These are phyloP conservation scores for Nasonia longicornis DNA, from an alignment of 1,140 invertebrate genomes.

Conservation along the genomic window DNA sequence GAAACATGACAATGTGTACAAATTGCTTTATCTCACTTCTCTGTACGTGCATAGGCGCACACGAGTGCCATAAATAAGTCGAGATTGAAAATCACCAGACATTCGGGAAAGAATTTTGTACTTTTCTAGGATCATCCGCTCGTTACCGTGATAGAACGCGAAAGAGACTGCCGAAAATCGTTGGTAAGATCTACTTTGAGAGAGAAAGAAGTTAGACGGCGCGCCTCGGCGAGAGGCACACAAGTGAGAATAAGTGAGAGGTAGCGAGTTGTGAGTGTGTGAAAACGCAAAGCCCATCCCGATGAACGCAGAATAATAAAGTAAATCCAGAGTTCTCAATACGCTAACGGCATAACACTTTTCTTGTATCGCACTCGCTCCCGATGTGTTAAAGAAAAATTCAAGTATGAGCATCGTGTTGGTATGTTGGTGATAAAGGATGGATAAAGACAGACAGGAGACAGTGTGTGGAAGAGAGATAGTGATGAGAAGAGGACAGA, in stretches of 20 bases:
- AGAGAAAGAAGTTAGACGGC: conserved; percentile 48
- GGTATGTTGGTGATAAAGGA: neutral
- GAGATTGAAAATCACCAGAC: conserved; percentile 46
- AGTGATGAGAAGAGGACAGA: neutral
- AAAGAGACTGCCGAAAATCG: conserved; percentile 39
- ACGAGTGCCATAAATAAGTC: conserved; percentile 23
- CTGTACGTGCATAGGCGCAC: conserved; percentile 9
- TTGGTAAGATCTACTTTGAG: conserved; percentile 37
- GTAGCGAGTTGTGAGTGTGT: conserved; percentile 28
- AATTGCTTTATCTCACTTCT: conserved; percentile 3
- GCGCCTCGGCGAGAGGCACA: conserved; percentile 39
- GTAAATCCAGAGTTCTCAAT: neutral
- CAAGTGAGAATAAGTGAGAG: conserved; percentile 34
- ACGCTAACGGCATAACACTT: conserved; percentile 16
- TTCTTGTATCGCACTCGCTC: conserved; percentile 60
- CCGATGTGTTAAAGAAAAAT: neutral
- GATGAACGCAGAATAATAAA: neutral
- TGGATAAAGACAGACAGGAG: neutral
- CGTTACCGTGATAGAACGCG: conserved; percentile 43
- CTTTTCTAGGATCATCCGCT: conserved; percentile 58
- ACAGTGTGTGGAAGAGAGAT: neutral
- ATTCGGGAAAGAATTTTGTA: conserved; percentile 59
- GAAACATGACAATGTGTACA: conserved; percentile 11
- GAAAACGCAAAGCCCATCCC: neutral
- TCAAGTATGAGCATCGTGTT: neutral